These are phyloP conservation scores for Stramonita haemastoma DNA, from an alignment of 2,888 invertebrate genomes.

Conservation along the genomic window DNA sequence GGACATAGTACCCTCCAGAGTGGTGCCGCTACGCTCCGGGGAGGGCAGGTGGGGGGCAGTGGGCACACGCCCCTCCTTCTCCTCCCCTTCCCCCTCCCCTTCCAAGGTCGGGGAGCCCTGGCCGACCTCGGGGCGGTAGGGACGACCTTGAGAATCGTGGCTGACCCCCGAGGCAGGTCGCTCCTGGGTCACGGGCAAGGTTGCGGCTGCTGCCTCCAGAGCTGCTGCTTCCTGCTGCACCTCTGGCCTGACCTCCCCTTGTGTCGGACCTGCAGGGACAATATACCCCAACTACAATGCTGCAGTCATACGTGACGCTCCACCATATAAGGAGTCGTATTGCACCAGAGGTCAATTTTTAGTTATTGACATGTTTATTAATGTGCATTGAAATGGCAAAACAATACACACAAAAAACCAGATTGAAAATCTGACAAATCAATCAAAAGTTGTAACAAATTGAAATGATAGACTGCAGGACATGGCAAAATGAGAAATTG, in stretches of 20 bases:
- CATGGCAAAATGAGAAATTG: too few relatives aligned
- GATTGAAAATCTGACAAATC: too few relatives aligned
- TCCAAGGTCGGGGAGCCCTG: neutral
- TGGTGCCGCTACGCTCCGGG: slow-evolving; percentile 59
- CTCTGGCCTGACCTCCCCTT: neutral
- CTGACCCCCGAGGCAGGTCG: slow-evolving; percentile 13
- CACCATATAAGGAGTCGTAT: too few relatives aligned
- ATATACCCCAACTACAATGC: too few relatives aligned
- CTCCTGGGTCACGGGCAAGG: neutral
- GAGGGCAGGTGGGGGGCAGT: slow-evolving; percentile 65
- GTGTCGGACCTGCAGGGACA: neutral
- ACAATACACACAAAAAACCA: too few relatives aligned
- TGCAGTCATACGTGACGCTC: too few relatives aligned
- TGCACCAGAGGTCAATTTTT: too few relatives aligned
- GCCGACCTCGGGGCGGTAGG: neutral
- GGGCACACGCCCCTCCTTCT: slow-evolving; percentile 55
- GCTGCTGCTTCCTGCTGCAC: neutral
- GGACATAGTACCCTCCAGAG: slow-evolving; percentile 67
- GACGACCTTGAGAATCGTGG: slow-evolving; percentile 29
- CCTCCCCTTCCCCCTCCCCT: slow-evolving; percentile 21
- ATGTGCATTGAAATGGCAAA: too few relatives aligned
- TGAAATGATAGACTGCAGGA: too few relatives aligned
- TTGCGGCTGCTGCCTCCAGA: neutral
- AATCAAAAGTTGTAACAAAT: too few relatives aligned
- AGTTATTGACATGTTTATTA: too few relatives aligned